Percentiles rank a stretch among this genome's conserved stretches.
These are phyloP conservation scores for Allophyes oxyacanthae DNA, from an alignment of 2,888 invertebrate species.

Conservation along the genomic window DNA sequence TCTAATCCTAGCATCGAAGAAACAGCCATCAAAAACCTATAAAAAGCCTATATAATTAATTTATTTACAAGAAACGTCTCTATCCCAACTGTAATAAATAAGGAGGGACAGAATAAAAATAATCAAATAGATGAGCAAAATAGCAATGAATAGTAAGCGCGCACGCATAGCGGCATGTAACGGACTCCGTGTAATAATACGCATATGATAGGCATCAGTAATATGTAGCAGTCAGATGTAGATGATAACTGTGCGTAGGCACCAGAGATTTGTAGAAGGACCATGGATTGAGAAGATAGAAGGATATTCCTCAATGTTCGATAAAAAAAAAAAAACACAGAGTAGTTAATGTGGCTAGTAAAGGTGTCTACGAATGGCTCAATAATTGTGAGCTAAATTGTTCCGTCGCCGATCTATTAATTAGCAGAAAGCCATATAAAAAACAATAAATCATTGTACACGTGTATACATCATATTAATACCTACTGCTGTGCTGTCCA, in stretches of 20 bases:
- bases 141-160: slow-evolving; percentile 41
- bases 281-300: background rate
- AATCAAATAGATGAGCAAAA: slow-evolving; percentile 50
- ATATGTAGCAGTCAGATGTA: slow-evolving; percentile 51
- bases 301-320: too few species aligned
- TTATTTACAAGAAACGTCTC: background rate
- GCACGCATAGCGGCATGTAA: slow-evolving; percentile 30
- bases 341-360: too few species aligned
- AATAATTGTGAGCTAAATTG: too few species aligned
- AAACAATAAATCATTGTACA: too few species aligned
- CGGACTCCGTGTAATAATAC: slow-evolving; percentile 51
- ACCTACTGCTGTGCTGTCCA: too few species aligned
- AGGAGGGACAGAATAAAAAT: slow-evolving; percentile 53
- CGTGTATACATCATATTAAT: too few species aligned
- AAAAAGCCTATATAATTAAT: slow-evolving; percentile 1
- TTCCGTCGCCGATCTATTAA: too few species aligned
- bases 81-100: slow-evolving; percentile 41
- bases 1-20: background rate
- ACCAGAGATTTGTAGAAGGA: slow-evolving; percentile 22
- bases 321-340: too few species aligned
- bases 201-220: slow-evolving; percentile 56
- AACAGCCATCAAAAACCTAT: background rate
- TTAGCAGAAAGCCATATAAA: too few species aligned
- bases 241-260: slow-evolving; percentile 45
- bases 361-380: too few species aligned